Base-by-base conservation (phyloP, 1,140 invertebrate species). In the Listronotus oregonensis region DNA sequence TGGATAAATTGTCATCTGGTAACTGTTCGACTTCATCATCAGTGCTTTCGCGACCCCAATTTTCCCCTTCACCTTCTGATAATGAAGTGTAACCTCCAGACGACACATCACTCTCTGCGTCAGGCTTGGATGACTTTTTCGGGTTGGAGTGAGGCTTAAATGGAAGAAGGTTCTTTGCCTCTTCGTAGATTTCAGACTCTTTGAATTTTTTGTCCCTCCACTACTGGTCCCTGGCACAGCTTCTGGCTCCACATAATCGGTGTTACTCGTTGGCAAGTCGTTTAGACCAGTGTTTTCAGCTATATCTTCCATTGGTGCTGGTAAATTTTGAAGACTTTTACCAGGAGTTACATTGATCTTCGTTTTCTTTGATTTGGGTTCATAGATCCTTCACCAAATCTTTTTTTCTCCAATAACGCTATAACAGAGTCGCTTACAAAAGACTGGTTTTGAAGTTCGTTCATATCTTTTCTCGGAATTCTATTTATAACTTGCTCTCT, bases 71-170 rank as follows among this genome's bases (percentile, higher is more conserved):
- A 40, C 39, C 39, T 40, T 40, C 39, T 12, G 39, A 40, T 40
- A 40, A 40, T 40, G 39, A 40, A 40, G 39, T 40, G 39, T 40
- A 40, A 7, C 39, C 39, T 40, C 39, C 39, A 40, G 39, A 40
- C 2, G 39, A 40, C 1, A 40, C 39, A 40, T 40, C 39, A 40
- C 39, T 40, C n/a, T 40, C 39, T 40, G 10, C 7, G 2, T 12
- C 39, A 40, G 7, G 2, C 39, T 14, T 40, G 39, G 39, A 12
- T 40, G 10, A 12, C 39, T 3, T 3, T 12, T 12, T 40, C 7
- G 39, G 21, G 21, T 27, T 27, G 21, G 21, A 27, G 21, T 27
- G 5, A 27, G 21, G 21, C 21, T 27, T 27, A 27, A 27, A 27
- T 27, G 21, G 21, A 27, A 40, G 10, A 40, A 40, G 2, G 3